Evolutionary conservation across 2,113 vertebrate species (phyloP).

Genomic region (Platysternon megacephalum): DNA sequence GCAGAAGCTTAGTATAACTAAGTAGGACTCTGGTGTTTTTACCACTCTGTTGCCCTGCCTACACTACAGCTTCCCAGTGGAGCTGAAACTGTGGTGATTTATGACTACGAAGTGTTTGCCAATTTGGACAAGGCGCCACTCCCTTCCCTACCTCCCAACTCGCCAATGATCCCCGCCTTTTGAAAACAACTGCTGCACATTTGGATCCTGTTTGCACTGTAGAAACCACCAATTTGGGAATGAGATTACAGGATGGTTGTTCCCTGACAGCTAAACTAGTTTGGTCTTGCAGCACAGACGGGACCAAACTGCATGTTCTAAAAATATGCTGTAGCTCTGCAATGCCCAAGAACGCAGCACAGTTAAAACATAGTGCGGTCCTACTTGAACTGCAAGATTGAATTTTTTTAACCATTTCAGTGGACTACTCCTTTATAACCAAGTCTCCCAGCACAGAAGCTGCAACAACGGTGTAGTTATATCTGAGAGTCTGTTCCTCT

Average conservation of each 20-base stretch:
- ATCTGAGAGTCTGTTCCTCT: background rate
- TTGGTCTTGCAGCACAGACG: background rate
- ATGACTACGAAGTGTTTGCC: background rate
- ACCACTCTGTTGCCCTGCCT: background rate
- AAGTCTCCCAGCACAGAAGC: background rate
- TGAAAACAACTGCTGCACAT: background rate
- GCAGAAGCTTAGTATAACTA: background rate
- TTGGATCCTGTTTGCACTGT: background rate
- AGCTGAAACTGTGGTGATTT: background rate
- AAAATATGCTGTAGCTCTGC: background rate
- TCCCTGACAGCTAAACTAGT: background rate
- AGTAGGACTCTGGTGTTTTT: rapidly evolving
- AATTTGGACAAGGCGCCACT: background rate
- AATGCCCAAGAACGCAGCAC: background rate
- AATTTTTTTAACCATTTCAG: background rate
- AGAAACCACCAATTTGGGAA: background rate
- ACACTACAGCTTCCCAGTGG: background rate
- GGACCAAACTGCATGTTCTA: background rate
- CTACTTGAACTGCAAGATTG: background rate
- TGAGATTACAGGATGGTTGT: background rate
- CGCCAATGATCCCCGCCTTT: background rate
- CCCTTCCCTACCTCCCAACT: background rate
- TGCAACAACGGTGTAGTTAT: background rate
- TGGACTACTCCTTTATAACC: background rate
- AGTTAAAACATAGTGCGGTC: background rate